Evolutionary conservation across 2,113 vertebrate genomes (phyloP).

Genomic region (Leuciscus idus): DNA sequence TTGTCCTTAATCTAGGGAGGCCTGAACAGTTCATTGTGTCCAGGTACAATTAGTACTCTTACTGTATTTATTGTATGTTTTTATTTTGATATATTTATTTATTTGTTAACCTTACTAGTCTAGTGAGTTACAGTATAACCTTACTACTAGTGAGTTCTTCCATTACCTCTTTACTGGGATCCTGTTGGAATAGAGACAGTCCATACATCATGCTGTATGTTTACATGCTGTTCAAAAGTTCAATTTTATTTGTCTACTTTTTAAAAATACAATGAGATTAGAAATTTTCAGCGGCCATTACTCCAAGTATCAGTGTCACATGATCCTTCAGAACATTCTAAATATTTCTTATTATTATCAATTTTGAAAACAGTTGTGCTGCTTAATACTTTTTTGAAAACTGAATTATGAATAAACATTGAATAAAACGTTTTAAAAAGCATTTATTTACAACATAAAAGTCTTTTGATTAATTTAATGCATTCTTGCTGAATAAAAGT

Average conservation of each 20-base stretch:
- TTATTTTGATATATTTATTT: not conserved
- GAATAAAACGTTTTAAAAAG: not conserved
- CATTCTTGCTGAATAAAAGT: not conserved
- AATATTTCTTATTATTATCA: not conserved
- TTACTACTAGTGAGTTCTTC: not conserved
- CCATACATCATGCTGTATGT: not conserved
- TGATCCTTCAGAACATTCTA: not conserved
- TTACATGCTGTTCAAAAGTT: not conserved
- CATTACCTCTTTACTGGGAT: not conserved
- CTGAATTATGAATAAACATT: too few species aligned
- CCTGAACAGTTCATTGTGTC: not conserved
- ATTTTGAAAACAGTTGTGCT: not conserved
- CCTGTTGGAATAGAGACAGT: not conserved
- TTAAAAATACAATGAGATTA: too few species aligned
- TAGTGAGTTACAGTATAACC: not conserved
- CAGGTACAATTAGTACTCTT: constrained; percentile 7
- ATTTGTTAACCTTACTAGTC: too few species aligned
- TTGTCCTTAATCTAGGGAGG: constrained; percentile 33
- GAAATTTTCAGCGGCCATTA: not conserved
- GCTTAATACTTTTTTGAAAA: not conserved
- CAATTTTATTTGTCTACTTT: too few species aligned
- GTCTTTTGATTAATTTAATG: not conserved
- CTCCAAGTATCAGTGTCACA: not conserved
- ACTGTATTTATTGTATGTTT: not conserved
- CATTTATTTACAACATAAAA: not conserved